Evolutionary conservation across 2,797 vertebrate genomes (phyloP).

Genomic region (Kryptopterus vitreolus): DNA sequence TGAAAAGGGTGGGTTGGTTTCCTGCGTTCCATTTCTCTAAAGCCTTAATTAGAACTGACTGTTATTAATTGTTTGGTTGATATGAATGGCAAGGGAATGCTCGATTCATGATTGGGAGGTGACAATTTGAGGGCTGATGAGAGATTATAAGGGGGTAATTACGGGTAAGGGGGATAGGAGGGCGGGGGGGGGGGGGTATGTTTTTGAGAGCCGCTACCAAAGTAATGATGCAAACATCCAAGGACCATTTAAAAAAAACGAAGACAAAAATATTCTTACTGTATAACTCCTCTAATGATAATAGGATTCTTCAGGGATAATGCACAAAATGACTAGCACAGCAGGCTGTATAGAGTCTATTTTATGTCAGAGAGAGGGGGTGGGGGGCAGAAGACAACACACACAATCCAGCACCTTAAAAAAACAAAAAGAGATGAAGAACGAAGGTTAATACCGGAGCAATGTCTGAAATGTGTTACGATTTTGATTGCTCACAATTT

Average conservation of each 20-base stretch:
- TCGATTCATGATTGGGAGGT: constrained; percentile 68
- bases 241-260: constrained; percentile 40
- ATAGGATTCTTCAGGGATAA: constrained; percentile 35
- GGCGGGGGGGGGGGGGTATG: too few relatives aligned
- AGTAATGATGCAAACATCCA: constrained; percentile 42
- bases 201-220: constrained; percentile 18
- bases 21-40: neutral
- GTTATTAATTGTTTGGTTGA: constrained; percentile 52
- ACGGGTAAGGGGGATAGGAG: constrained; percentile 21
- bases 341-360: constrained; percentile 37
- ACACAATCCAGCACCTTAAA: neutral
- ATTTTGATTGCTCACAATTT: too few relatives aligned
- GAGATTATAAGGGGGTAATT: constrained; percentile 72
- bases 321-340: constrained; percentile 37
- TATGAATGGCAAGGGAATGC: constrained; percentile 38
- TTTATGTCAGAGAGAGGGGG: constrained; percentile 10
- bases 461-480: neutral
- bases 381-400: constrained; percentile 17
- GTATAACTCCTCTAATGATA: constrained; percentile 39
- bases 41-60: constrained; percentile 46
- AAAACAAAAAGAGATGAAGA: constrained; percentile 31
- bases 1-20: constrained; percentile 4
- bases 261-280: constrained; percentile 10
- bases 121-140: constrained; percentile 67
- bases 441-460: neutral